Percentiles rank a stretch among this genome's conserved stretches.
phyloP scores from a whole-genome alignment of 2,113 vertebrate genomes.

The Recurvirostra avosetta region DNA sequence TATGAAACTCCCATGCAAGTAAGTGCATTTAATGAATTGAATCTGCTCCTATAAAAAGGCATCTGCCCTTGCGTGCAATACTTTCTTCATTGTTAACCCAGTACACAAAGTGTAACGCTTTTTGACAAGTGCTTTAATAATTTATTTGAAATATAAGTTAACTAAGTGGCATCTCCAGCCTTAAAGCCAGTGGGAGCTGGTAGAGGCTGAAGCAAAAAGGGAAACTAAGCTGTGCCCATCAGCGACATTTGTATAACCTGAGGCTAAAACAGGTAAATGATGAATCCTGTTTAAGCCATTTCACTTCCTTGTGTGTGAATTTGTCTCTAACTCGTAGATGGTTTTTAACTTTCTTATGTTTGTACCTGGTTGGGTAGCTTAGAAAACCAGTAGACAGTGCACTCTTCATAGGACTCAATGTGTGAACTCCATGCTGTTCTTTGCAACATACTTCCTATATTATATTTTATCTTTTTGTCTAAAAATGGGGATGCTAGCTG shows the following conservation, averaged over 20 bases:
- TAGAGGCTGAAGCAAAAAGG: not conserved
- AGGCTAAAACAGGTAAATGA: not conserved
- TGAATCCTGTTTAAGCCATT: not conserved
- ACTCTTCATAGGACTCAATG: not conserved
- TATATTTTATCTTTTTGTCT: not conserved
- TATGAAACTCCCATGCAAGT: constrained; percentile 42
- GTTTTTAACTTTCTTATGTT: not conserved
- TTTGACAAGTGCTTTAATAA: constrained; percentile 49
- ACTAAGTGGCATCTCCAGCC: not conserved
- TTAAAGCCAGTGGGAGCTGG: not conserved
- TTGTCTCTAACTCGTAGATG: not conserved
- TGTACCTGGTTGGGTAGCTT: not conserved
- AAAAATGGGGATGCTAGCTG: not conserved
- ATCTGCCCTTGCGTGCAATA: constrained; percentile 17
- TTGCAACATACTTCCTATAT: not conserved
- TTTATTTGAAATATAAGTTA: constrained; percentile 40
- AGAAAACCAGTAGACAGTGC: not conserved
- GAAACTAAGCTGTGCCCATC: not conserved
- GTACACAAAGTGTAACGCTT: not conserved
- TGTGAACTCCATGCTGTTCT: not conserved
- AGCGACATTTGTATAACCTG: not conserved
- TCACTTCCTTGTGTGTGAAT: not conserved
- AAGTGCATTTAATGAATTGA: constrained; percentile 32
- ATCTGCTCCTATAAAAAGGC: constrained; percentile 30
- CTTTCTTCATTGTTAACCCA: constrained; percentile 34